These are phyloP conservation scores for Blastobasis lacticolella DNA, from an alignment of 2,888 invertebrate species.

Conservation along the genomic window DNA sequence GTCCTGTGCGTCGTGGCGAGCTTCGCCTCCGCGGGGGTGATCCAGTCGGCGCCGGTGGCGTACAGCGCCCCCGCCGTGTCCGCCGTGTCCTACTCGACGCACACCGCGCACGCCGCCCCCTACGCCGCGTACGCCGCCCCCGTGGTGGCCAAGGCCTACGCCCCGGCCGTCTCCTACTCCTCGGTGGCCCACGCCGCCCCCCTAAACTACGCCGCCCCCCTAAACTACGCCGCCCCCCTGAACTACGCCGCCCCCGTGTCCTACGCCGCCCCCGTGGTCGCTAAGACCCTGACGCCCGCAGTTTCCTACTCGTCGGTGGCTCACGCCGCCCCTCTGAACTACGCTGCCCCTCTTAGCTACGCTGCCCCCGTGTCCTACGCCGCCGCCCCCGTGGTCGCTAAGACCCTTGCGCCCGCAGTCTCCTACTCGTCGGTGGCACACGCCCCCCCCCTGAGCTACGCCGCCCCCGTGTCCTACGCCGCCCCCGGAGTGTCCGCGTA, in stretches of 20 bases:
- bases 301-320: constrained; percentile 12
- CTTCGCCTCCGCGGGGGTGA: constrained; percentile 75
- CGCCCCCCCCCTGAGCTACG: constrained; percentile 19
- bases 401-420: constrained; percentile 36
- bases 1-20: constrained; percentile 72
- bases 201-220: constrained; percentile 44
- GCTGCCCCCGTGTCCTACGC: constrained; percentile 41
- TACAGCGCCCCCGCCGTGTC: constrained; percentile 70
- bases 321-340: constrained; percentile 27
- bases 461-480: background rate
- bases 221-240: constrained; percentile 40
- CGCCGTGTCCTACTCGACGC: constrained; percentile 25
- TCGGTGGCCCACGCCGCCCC: constrained; percentile 25
- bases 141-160: constrained; percentile 26
- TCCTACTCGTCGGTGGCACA: constrained; percentile 37
- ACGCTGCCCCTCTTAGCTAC: constrained; percentile 36
- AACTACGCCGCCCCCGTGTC: constrained; percentile 16
- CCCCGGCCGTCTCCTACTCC: constrained; percentile 9
- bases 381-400: constrained; percentile 14
- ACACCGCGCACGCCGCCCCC: constrained; percentile 13
- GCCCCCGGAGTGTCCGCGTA: constrained; percentile 57
- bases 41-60: constrained; percentile 42
- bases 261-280: constrained; percentile 56
- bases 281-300: constrained; percentile 25
- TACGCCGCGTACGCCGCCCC: constrained; percentile 23